Evolutionary conservation across 2,888 invertebrate genomes (phyloP), one percentile per base, ranked within the genome.

Genomic region (Ormyrus nitidulus): DNA sequence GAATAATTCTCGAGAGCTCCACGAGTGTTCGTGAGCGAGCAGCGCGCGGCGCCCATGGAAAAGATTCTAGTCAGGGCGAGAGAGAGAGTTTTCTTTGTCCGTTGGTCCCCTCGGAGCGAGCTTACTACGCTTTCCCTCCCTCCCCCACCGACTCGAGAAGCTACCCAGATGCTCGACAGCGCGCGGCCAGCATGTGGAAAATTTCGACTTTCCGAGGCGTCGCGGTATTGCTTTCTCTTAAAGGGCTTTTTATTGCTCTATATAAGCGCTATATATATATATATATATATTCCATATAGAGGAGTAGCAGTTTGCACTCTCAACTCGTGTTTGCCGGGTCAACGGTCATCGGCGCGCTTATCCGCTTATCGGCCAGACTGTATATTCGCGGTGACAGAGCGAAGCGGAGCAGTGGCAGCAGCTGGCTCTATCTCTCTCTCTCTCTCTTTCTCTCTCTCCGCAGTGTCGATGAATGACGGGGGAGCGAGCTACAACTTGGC

Each of bases 291-390:
- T 0, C 34, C 3, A 34, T 34, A 34, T 4, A 4, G 34, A 34
- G 34, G 34, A 34, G 34, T 34, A 34, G 34, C 34, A 75, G 75
- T 76, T 80, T 76, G 69, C 68, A 73, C 73, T 75, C 71, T 66
- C 76, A 64, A 68, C 80, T 77, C 81, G 81, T 81, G 77, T 77
- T 78, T 56, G 75, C 59, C 81, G 77, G 81, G 81, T 81, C 81
- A 81, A 81, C 78, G 81, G 81, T 81, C 81, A 81, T 79, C 81
- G 72, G 70, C 65, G 75, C 75, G 77, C 76, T 77, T 77, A 81
- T 81, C 80, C 80, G 75, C 81, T 81, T 78, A 81, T 78, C 81
- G 64, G 49, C 62, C 77, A 51, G 73, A 78, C 80, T 70, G 62
- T 62, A 65, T 54, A 71, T 66, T 69, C 66, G 61, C 70, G 73